A percentile compares a stretch with the other conserved stretches of the same genome.
phyloP scores from a whole-genome alignment of 2,113 vertebrate species.

The Ctenodactylus gundi region DNA sequence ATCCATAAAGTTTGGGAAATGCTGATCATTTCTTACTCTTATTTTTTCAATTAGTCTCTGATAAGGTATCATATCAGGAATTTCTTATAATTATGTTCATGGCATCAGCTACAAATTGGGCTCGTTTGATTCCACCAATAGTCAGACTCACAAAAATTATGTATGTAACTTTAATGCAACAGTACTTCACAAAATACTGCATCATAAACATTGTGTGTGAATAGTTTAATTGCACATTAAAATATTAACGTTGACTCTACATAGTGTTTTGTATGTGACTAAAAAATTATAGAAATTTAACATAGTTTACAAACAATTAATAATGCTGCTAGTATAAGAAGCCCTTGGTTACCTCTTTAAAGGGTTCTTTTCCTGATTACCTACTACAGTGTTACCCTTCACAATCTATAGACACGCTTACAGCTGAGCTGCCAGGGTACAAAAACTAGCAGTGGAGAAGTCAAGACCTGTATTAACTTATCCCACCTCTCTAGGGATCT shows the following conservation, averaged over 20 bases:
- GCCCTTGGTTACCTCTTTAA: neutral
- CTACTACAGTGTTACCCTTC: neutral
- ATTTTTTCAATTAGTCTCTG: neutral
- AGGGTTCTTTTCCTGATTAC: neutral
- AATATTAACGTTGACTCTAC: neutral
- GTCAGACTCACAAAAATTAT: neutral
- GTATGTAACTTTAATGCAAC: neutral
- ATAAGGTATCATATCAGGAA: neutral
- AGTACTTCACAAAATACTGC: neutral
- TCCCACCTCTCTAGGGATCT: neutral
- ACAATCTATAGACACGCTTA: neutral
- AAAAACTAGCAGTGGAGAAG: neutral
- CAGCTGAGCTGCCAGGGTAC: neutral
- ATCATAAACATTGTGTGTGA: neutral
- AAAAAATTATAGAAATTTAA: neutral
- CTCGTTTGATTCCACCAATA: neutral
- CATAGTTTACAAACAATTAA: neutral
- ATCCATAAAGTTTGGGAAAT: neutral
- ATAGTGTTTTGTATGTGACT: neutral
- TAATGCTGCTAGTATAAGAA: neutral
- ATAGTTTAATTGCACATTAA: neutral
- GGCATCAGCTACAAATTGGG: too few relatives aligned
- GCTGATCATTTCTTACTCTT: neutral
- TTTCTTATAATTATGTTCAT: neutral
- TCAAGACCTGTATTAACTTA: accelerated